Base-by-base conservation (phyloP, 2,113 vertebrate genomes). In the Saguinus imperator region DNA sequence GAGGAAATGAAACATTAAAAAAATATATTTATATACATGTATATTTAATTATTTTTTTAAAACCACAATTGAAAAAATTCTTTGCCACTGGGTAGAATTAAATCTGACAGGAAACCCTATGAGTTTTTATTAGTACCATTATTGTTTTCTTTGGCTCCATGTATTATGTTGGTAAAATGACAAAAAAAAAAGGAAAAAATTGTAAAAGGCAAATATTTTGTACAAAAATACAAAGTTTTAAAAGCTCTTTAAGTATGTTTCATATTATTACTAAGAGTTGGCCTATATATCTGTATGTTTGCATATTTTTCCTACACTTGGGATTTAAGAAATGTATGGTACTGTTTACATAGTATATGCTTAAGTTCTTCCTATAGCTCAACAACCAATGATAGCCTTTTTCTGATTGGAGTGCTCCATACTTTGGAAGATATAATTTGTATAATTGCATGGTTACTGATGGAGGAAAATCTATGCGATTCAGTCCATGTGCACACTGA, bases 221-320 rank as follows among this genome's bases (percentile, higher is more conserved):
- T 99, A 99, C 98, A 99, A 99, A 99, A 99, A 99, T 99, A 99
- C 98, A 98, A 98, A 98, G 98, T 98, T 99, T 99, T 98, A 98
- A 98, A 99, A 98, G 98, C 98, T 99, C 98, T 99, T 98, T 98
- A 99, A 98, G 98, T 99, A 99, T 98, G 99, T 98, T 98, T 98
- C 98, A 98, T 98, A 98, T 98, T 97, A 98, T 98, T 98, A 98
- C 98, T 99, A 98, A 97, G 96, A 98, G 97, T 95, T 98, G 98
- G 97, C 97, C 98, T 99, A 98, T 99, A 99, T 99, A 98, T 97
- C 97, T 23, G 97, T 98, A 97, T 98, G 98, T 98, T 98, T 98
- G 98, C 95, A 97, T 98, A 98, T 97, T 98, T 98, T 98, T 98
- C 97, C 98, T 98, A 98, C 97, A 98, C 96, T 98, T 98, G 98